Percentiles rank a stretch among this genome's conserved stretches.
These are phyloP conservation scores for Sphaeridia pumilis DNA, from an alignment of 2,888 invertebrate species.

Conservation along the genomic window DNA sequence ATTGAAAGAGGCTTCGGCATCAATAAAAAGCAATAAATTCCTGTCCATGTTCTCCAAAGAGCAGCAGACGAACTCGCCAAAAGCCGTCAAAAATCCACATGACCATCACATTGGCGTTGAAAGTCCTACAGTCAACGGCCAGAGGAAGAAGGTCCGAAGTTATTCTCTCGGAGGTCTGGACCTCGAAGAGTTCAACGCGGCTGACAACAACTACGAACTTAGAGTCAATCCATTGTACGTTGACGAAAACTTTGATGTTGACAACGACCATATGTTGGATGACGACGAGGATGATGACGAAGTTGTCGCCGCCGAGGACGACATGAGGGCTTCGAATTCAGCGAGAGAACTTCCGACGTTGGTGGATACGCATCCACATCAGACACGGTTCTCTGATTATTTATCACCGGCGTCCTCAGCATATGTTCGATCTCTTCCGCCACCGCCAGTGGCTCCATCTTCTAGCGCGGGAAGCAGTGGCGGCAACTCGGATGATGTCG, in stretches of 20 bases:
- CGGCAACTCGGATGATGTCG: slow-evolving; percentile 48
- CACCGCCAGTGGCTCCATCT: slow-evolving; percentile 30
- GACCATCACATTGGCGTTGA: slow-evolving; percentile 2
- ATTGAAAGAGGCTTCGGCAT: slow-evolving; percentile 32
- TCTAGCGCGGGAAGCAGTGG: slow-evolving; percentile 48
- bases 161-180: slow-evolving; percentile 64
- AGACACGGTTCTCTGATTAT: slow-evolving; percentile 14
- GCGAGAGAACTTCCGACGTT: neutral
- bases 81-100: neutral
- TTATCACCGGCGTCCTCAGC: slow-evolving; percentile 17
- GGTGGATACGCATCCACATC: no score
- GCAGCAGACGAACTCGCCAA: neutral
- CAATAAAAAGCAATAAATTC: neutral
- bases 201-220: slow-evolving; percentile 22
- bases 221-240: slow-evolving; percentile 49
- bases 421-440: neutral
- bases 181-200: slow-evolving; percentile 37
- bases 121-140: neutral
- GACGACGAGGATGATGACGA: slow-evolving; percentile 9
- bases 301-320: neutral
- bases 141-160: slow-evolving; percentile 47
- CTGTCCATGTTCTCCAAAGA: neutral
- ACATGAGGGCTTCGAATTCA: no score
- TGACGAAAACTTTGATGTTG: slow-evolving; percentile 41
- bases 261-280: slow-evolving; percentile 2